Conservation (phyloP, 2,888 invertebrate species). For the Tiphia femorata region DNA sequence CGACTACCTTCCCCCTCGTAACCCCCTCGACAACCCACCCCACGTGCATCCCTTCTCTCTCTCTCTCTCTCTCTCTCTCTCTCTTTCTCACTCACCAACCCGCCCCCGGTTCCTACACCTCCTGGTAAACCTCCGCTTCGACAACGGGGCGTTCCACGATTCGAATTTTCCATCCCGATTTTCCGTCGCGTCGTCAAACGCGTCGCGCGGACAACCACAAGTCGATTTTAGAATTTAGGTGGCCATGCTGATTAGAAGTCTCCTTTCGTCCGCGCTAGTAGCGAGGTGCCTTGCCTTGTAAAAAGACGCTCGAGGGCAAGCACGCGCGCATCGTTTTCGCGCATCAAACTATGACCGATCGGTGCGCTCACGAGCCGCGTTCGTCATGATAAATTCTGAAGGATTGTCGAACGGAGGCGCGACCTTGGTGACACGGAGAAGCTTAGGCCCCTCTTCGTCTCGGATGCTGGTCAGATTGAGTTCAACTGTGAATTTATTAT, state of each 20-base stretch:
- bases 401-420: conserved; percentile 14
- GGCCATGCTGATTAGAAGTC: conserved; percentile 13
- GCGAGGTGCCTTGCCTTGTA: too few relatives aligned
- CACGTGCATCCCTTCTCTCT: conserved; percentile 21
- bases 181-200: conserved; percentile 20
- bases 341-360: too few relatives aligned
- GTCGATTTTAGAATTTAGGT: too few relatives aligned
- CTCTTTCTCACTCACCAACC: conserved; percentile 18
- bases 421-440: conserved; percentile 29
- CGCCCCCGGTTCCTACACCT: too few relatives aligned
- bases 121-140: conserved; percentile 26
- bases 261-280: conserved; percentile 8
- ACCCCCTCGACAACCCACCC: conserved; percentile 27
- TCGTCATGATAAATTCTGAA: conserved; percentile 33
- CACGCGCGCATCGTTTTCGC: too few relatives aligned
- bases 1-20: conserved; percentile 39
- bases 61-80: conserved; percentile 14
- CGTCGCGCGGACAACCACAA: not conserved
- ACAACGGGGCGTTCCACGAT: conserved; percentile 36
- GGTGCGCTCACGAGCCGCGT: not conserved
- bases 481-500: conserved; percentile 56
- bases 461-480: conserved; percentile 59
- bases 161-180: conserved; percentile 27
- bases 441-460: conserved; percentile 22
- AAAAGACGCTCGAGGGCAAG: too few relatives aligned